Evolutionary conservation across 1,140 invertebrate species (phyloP).

Genomic region (Rhagoletis pomonella): DNA sequence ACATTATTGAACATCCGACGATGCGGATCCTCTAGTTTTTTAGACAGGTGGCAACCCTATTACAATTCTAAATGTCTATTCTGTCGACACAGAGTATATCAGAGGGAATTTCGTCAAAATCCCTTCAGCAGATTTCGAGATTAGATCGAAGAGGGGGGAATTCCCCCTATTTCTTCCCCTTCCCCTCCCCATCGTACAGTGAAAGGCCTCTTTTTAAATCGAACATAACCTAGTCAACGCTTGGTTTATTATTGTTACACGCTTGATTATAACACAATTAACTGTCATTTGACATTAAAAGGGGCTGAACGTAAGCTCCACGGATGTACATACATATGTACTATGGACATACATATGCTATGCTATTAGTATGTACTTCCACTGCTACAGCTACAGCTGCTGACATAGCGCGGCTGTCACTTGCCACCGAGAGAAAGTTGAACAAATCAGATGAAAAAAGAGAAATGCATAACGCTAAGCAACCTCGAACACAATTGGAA

Average conservation of each 20-base stretch:
- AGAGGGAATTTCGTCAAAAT: too few relatives aligned
- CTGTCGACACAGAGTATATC: too few relatives aligned
- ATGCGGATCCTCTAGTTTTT: too few relatives aligned
- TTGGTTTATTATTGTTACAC: neutral
- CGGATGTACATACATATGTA: neutral
- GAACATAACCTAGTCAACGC: neutral
- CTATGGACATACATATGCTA: too few relatives aligned
- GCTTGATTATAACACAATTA: neutral
- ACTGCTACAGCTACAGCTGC: neutral
- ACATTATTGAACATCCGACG: too few relatives aligned
- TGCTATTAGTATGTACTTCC: neutral
- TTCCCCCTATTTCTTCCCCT: too few relatives aligned
- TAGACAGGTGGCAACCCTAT: too few relatives aligned
- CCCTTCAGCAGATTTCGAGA: too few relatives aligned
- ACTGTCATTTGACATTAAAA: conserved; percentile 11
- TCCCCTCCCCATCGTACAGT: too few relatives aligned
- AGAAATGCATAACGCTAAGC: conserved; percentile 30
- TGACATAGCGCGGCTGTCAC: neutral
- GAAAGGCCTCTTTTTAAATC: neutral
- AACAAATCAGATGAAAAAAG: conserved; percentile 21
- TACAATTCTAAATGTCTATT: too few relatives aligned
- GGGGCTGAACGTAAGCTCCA: conserved; percentile 1
- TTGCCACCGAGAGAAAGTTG: conserved; percentile 10
- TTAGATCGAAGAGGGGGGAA: too few relatives aligned
- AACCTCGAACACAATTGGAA: neutral